phyloP scores from a whole-genome alignment of 2,113 vertebrate species.

The Colaptes auratus region DNA sequence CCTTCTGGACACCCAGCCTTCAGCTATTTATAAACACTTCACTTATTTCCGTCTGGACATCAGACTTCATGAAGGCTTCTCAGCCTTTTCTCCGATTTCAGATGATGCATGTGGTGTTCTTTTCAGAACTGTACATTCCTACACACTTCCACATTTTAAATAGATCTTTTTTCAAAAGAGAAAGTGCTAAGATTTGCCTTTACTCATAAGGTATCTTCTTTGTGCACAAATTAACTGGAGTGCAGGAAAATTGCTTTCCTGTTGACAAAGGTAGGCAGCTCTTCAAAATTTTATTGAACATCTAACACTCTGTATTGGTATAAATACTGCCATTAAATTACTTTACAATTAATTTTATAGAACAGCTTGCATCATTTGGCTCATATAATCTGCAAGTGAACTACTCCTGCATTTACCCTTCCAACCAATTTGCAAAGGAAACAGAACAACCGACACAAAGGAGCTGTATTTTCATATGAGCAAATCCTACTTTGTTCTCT shows the following conservation, averaged over 20 bases:
- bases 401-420: background rate
- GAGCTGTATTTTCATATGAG: background rate
- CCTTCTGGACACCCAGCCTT: too few species aligned
- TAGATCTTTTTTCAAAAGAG: too few species aligned
- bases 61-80: background rate
- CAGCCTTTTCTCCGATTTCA: background rate
- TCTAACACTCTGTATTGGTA: background rate
- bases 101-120: background rate
- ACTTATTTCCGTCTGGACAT: background rate
- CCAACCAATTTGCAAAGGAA: background rate
- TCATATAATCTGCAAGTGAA: background rate
- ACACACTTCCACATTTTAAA: background rate
- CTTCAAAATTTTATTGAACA: constrained; percentile 1
- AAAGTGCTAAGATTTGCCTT: constrained; percentile 1
- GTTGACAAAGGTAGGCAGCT: background rate
- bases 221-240: background rate
- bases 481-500: background rate
- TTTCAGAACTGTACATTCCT: background rate
- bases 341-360: background rate
- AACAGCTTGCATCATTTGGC: background rate
- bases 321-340: background rate
- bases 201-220: background rate
- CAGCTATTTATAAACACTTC: too few species aligned
- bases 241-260: constrained; percentile 24
- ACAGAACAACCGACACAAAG: background rate